A percentile compares a stretch with the other conserved stretches of the same genome.
These are phyloP conservation scores for Pygoscelis adeliae DNA, from an alignment of 2,113 vertebrate species.

Conservation along the genomic window DNA sequence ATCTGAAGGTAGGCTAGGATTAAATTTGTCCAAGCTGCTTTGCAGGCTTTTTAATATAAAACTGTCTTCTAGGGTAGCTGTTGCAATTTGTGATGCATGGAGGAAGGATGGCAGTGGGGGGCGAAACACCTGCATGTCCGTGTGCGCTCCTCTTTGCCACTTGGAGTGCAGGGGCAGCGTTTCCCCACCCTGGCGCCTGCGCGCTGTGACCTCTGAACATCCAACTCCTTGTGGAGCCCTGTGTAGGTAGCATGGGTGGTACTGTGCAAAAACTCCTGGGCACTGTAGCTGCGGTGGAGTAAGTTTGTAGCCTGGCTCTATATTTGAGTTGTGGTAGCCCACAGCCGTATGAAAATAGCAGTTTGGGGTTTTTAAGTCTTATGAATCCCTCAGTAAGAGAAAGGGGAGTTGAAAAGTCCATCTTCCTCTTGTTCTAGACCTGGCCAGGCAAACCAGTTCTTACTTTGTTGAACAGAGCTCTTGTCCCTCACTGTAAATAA, in stretches of 20 bases:
- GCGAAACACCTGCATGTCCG: accelerated
- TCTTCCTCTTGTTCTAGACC: constrained; percentile 55
- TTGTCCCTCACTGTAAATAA: not conserved
- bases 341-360: not conserved
- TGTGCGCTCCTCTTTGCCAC: not conserved
- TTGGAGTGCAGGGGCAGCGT: not conserved
- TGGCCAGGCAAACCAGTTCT: constrained; percentile 67
- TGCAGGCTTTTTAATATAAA: not conserved
- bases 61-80: not conserved
- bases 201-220: accelerated
- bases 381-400: constrained; percentile 64
- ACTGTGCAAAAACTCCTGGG: not conserved
- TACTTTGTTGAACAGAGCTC: constrained; percentile 45
- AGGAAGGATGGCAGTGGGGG: accelerated
- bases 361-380: not conserved
- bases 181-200: accelerated
- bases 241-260: not conserved
- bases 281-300: not conserved
- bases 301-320: not conserved
- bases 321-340: not conserved
- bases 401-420: constrained; percentile 57
- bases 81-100: accelerated
- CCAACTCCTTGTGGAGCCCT: not conserved
- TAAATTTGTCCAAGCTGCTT: not conserved
- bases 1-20: not conserved